Evolutionary conservation across 2,113 vertebrate genomes (phyloP).

Genomic region (Neopipo cinnamomea): DNA sequence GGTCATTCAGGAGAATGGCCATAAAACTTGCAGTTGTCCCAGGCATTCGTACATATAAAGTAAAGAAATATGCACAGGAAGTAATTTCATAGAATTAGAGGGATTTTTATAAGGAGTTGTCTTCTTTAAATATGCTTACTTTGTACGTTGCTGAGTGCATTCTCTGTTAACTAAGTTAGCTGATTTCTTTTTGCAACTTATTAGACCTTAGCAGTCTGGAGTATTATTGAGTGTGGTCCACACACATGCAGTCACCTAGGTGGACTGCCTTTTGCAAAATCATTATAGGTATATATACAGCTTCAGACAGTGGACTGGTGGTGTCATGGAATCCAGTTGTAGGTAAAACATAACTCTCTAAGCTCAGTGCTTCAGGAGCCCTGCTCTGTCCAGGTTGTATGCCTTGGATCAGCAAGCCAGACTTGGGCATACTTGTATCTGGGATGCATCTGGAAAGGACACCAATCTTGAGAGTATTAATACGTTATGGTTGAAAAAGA

Average conservation of each 20-base stretch:
- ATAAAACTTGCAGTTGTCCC: not conserved
- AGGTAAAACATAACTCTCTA: not conserved
- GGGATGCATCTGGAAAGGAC: slow-evolving; percentile 40
- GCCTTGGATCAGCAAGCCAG: slow-evolving; percentile 5
- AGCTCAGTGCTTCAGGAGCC: not conserved
- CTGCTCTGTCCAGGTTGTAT: not conserved
- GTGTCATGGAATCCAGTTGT: not conserved
- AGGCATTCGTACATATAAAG: not conserved
- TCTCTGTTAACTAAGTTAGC: not conserved
- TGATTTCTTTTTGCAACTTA: not conserved
- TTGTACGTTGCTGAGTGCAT: not conserved
- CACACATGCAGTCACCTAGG: not conserved
- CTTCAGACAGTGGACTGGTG: not conserved
- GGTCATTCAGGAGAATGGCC: not conserved
- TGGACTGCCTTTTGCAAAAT: not conserved
- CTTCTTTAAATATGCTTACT: not conserved
- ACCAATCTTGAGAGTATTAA: not conserved
- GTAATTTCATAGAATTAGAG: not conserved
- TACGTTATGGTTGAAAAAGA: not conserved
- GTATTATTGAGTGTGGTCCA: not conserved
- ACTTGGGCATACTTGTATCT: not conserved
- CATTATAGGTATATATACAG: not conserved
- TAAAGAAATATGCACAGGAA: not conserved
- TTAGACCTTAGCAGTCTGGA: not conserved
- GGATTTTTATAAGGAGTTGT: not conserved